These are phyloP conservation scores for Boloria euphrosyne DNA, from an alignment of 2,888 invertebrate species.

Conservation along the genomic window DNA sequence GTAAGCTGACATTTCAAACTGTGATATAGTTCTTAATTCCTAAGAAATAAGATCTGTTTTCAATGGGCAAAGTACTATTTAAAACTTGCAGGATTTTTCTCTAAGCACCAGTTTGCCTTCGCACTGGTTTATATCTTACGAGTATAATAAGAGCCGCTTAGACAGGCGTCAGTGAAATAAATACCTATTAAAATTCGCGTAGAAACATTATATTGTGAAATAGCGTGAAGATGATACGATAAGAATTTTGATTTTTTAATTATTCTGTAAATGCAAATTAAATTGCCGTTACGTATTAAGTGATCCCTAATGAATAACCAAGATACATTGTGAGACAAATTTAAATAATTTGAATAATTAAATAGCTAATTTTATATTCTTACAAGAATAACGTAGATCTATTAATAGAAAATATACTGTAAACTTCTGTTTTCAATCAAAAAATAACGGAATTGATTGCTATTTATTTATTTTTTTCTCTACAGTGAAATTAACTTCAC, in stretches of 20 bases:
- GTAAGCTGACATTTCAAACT: constrained; percentile 21
- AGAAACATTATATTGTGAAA: constrained; percentile 14
- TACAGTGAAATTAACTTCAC: too few relatives aligned
- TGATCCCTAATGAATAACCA: neutral
- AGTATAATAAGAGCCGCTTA: constrained; percentile 20
- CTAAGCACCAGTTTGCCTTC: constrained; percentile 50
- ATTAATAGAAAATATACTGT: neutral
- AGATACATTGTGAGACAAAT: too few relatives aligned
- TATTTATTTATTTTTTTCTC: too few relatives aligned
- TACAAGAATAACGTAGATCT: too few relatives aligned
- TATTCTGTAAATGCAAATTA: neutral
- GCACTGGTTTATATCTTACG: constrained; percentile 34
- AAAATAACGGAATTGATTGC: too few relatives aligned
- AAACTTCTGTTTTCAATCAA: too few relatives aligned
- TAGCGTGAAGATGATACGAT: constrained; percentile 15
- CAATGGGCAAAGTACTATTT: constrained; percentile 27
- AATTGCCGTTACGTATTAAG: neutral
- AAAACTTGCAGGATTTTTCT: constrained; percentile 46
- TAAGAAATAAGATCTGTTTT: constrained; percentile 34
- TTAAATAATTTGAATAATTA: too few relatives aligned
- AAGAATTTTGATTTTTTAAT: neutral
- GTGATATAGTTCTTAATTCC: constrained; percentile 24
- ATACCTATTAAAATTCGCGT: constrained; percentile 24
- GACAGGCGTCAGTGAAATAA: constrained; percentile 38
- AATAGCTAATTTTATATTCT: too few relatives aligned